Evolutionary conservation across 2,888 invertebrate species (phyloP).

Genomic region (Rhimphoctona megacephalus): DNA sequence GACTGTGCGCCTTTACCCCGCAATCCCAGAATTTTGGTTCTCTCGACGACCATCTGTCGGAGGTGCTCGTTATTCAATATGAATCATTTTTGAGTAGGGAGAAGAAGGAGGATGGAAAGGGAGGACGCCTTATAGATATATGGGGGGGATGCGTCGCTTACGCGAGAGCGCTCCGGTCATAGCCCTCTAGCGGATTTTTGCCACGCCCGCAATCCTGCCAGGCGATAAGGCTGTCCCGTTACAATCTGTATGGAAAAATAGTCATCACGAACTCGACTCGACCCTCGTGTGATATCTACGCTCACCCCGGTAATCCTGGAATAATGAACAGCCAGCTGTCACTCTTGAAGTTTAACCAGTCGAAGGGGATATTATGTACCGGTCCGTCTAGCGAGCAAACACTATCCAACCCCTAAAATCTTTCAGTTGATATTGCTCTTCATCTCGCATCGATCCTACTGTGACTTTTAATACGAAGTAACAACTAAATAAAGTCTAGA

Average conservation of each 20-base stretch:
- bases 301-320: constrained; percentile 81
- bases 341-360: constrained; percentile 70
- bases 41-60: too few species aligned
- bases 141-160: too few species aligned
- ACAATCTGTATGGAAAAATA: constrained; percentile 29
- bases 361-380: constrained; percentile 52
- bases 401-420: constrained; percentile 63
- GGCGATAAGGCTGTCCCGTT: too few species aligned
- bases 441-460: not conserved
- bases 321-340: constrained; percentile 84
- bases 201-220: too few species aligned
- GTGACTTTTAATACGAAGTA: not conserved
- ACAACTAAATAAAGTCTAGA: not conserved
- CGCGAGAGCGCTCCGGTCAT: too few species aligned
- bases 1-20: too few species aligned
- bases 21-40: too few species aligned
- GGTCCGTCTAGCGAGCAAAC: constrained; percentile 73
- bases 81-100: too few species aligned
- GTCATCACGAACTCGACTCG: constrained; percentile 61
- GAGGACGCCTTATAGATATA: too few species aligned
- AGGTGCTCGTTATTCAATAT: too few species aligned
- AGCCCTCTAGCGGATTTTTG: too few species aligned
- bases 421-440: constrained; percentile 44
- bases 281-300: constrained; percentile 64
- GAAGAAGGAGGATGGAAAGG: too few species aligned